phyloP scores from a whole-genome alignment of 1,140 invertebrate genomes.

The Pseudomyrmex concolor region DNA sequence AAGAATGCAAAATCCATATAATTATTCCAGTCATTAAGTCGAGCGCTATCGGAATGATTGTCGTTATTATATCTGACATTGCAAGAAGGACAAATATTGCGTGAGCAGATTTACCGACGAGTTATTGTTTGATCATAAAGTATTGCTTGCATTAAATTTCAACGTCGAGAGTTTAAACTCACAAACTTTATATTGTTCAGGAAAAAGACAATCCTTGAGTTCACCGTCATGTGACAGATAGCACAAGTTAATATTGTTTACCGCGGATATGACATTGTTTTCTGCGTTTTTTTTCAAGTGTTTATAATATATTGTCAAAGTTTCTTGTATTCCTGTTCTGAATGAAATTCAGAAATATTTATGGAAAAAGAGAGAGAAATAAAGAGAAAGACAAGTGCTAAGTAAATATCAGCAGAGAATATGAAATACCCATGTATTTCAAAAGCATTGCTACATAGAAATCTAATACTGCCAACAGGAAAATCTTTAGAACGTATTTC shows the following conservation, averaged over 20 bases:
- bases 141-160: constrained; percentile 12
- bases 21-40: constrained; percentile 29
- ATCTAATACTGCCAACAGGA: neutral
- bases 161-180: constrained; percentile 7
- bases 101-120: constrained; percentile 24
- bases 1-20: constrained; percentile 24
- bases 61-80: constrained; percentile 13
- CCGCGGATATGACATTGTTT: constrained; percentile 14
- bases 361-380: too few relatives aligned
- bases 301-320: neutral
- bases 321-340: neutral
- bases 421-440: neutral
- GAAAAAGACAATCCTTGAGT: constrained; percentile 37
- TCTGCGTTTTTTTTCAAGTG: too few relatives aligned
- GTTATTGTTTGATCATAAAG: constrained; percentile 11
- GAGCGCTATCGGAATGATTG: neutral
- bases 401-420: neutral
- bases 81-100: constrained; percentile 34
- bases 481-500: constrained; percentile 19
- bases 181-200: neutral
- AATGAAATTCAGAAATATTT: constrained; percentile 11
- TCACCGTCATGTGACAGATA: neutral
- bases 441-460: neutral
- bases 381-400: neutral
- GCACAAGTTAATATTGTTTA: neutral